Evolutionary conservation across 1,140 invertebrate species (phyloP), one percentile per base, ranked within the genome.

Genomic region (Anastatus disparis): DNA sequence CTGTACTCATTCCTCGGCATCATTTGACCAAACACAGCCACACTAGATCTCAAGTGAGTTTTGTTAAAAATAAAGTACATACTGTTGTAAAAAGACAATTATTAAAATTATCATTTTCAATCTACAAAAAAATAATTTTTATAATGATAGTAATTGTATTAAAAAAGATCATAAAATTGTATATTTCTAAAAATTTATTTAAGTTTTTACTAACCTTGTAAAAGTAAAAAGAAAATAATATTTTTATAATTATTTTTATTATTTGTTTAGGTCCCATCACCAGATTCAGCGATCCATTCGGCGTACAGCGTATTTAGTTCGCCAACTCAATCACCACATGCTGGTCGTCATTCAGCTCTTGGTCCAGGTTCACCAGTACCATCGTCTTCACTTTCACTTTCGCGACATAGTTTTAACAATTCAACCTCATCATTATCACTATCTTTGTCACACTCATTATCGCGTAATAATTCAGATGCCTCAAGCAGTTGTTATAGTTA

Each of bases 381-480:
- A 17, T 87, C 84, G n/a, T 85, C 84, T 12, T 85, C 84, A 15
- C 63, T 84, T 7, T 85, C 85, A 1, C 73, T 85, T 2, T 86
- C 85, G 2, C 79, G 84, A 22, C 83, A 86, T 40, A 86, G 85
- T 58, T 86, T 86, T 73, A 86, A 85, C 73, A 86, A 85, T 59
- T 86, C 84, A 0, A 85, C 82, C 1, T 86, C 85, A 7, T 85
- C 84, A 2, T 72, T 85, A n/a, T 85, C 85, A 0, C 69, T 84
- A 0, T 85, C 89, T 13, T 88, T 94, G 70, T 95, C 94, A 26
- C 94, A 94, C 20, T 93, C 92, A 13, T 84, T 96, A 73, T 93
- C 93, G 22, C 89, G 95, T 29, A 96, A 95, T 83, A 96, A 96
- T 84, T 95, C 93, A 63, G 95, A 96, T 77, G 95, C 95, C 1